Conservation (phyloP, 2,113 vertebrate genomes). For the Sinocyclocheilus rhinocerous region DNA sequence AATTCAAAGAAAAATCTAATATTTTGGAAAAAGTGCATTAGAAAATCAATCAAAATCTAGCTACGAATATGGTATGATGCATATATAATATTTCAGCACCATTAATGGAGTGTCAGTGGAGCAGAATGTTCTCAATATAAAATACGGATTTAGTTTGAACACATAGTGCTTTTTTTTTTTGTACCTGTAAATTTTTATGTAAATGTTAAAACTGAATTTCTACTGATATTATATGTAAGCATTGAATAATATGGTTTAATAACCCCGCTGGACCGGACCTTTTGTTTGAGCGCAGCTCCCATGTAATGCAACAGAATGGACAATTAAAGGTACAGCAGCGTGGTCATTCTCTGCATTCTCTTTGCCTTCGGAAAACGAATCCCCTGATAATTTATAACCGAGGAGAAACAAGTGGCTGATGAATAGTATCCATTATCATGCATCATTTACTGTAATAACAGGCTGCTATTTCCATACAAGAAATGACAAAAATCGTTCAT, state of each 20-base stretch:
- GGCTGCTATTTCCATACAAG: slow-evolving; percentile 49
- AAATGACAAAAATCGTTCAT: slow-evolving; percentile 50
- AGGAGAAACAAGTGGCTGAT: slow-evolving; percentile 44
- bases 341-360: slow-evolving; percentile 21
- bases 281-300: not conserved
- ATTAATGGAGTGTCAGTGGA: too few relatives aligned
- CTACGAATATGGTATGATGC: not conserved
- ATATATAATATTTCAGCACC: too few relatives aligned
- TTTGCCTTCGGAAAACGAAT: slow-evolving; percentile 17
- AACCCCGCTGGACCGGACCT: not conserved
- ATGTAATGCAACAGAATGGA: slow-evolving; percentile 25
- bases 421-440: slow-evolving; percentile 45
- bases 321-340: slow-evolving; percentile 16
- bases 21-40: not conserved
- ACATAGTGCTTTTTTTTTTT: not conserved
- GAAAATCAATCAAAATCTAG: not conserved
- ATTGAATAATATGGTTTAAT: not conserved
- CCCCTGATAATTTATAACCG: slow-evolving; percentile 27
- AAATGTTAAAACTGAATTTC: not conserved
- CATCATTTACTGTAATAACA: slow-evolving; percentile 50
- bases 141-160: too few relatives aligned
- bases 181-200: not conserved
- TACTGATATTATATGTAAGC: not conserved
- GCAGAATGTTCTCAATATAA: not conserved
- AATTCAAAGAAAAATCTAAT: not conserved